phyloP scores from a whole-genome alignment of 2,113 vertebrate species.

The Macquaria ambigua region DNA sequence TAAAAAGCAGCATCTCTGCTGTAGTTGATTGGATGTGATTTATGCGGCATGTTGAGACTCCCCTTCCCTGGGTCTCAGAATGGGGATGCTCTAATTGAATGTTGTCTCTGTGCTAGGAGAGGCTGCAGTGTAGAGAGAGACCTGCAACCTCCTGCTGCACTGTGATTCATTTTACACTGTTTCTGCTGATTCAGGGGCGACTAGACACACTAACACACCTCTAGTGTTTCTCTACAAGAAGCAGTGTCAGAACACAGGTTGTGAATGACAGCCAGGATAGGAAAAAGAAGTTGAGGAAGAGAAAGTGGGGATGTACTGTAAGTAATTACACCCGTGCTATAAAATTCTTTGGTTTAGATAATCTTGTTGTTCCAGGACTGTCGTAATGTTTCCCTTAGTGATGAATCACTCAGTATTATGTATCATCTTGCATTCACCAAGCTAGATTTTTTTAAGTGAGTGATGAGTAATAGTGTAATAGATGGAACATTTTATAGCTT shows the following conservation, averaged over 20 bases:
- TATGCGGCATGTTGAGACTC: conserved; percentile 38
- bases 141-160: conserved; percentile 46
- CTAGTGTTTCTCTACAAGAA: conserved; percentile 26
- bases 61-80: background rate
- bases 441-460: background rate
- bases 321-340: background rate
- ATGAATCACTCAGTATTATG: conserved; percentile 15
- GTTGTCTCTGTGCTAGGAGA: conserved; percentile 30
- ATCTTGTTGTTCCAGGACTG: conserved; percentile 15
- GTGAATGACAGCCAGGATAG: background rate
- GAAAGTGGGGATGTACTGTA: background rate
- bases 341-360: background rate
- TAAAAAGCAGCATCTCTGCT: conserved; percentile 32
- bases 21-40: conserved; percentile 42
- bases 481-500: conserved; percentile 17
- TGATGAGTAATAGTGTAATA: background rate
- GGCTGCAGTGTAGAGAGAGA: conserved; percentile 21
- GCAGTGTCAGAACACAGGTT: conserved; percentile 10
- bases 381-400: conserved; percentile 7
- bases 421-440: conserved; percentile 19
- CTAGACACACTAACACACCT: conserved; percentile 18
- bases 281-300: background rate
- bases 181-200: conserved; percentile 70
- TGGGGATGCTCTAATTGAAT: conserved; percentile 52
- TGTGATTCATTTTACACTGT: conserved; percentile 59